Conservation (phyloP, 2,113 vertebrate species). For the Nibea coibor region DNA sequence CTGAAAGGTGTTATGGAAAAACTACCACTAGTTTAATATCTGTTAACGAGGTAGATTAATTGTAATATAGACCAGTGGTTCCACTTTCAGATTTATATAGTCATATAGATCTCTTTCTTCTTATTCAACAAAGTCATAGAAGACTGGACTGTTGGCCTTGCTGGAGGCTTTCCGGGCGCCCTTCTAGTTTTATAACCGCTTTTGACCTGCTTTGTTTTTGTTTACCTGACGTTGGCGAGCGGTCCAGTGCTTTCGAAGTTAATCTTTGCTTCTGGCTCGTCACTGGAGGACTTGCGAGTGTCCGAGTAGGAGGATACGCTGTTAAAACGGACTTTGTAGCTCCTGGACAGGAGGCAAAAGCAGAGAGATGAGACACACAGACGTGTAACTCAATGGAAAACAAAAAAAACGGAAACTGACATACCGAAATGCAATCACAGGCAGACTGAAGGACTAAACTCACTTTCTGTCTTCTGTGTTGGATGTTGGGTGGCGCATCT, state of each 20-base stretch:
- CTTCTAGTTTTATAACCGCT: background rate
- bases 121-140: too few species aligned
- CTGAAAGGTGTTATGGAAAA: too few species aligned
- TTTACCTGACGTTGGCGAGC: slow-evolving; percentile 95
- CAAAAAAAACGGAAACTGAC: background rate
- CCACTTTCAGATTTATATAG: too few species aligned
- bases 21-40: too few species aligned
- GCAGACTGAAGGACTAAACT: slow-evolving; percentile 64
- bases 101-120: too few species aligned
- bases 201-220: background rate
- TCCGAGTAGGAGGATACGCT: slow-evolving; percentile 97
- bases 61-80: too few species aligned
- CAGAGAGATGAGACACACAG: background rate
- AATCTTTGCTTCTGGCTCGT: slow-evolving; percentile 89
- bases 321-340: slow-evolving; percentile 99
- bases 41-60: too few species aligned
- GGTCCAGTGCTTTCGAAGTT: slow-evolving; percentile 96
- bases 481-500: slow-evolving; percentile 95
- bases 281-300: slow-evolving; percentile 90
- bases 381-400: background rate
- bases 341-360: slow-evolving; percentile 81
- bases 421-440: background rate
- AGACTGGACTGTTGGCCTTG: too few species aligned
- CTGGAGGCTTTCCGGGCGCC: too few species aligned
- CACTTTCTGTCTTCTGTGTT: slow-evolving; percentile 94